Conservation (phyloP, 2,797 vertebrate species). For the Scomberomorus guttatus region DNA sequence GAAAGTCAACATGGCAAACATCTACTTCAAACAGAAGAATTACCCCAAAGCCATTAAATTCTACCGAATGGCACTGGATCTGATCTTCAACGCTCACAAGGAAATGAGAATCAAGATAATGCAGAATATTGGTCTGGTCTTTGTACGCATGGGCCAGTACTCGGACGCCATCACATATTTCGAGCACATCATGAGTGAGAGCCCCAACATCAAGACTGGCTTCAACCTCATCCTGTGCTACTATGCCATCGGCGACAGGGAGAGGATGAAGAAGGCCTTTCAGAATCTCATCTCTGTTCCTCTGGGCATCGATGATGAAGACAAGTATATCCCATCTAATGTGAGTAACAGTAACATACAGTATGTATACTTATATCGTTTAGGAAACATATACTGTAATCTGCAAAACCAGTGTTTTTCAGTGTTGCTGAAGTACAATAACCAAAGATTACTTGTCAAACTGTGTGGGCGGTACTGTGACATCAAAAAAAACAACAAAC, state of each 20-base stretch:
- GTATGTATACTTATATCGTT: neutral
- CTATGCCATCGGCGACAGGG: conserved; percentile 92
- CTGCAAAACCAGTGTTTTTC: neutral
- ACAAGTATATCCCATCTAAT: conserved; percentile 92
- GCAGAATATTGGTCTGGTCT: conserved; percentile 96
- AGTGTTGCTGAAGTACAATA: neutral
- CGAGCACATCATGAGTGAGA: conserved; percentile 96
- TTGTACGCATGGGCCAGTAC: conserved; percentile 94
- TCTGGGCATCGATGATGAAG: conserved; percentile 92
- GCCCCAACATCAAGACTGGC: conserved; percentile 93
- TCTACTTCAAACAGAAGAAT: conserved; percentile 96
- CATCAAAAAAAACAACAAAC: no score
- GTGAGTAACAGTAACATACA: conserved; percentile 82
- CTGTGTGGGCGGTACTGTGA: neutral
- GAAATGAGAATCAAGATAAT: conserved; percentile 98
- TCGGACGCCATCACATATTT: conserved; percentile 93
- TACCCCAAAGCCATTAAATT: conserved; percentile 97
- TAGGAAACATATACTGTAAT: neutral
- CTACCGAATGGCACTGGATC: conserved; percentile 98
- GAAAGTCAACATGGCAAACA: conserved; percentile 98
- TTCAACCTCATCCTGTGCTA: conserved; percentile 96
- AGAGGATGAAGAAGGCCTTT: conserved; percentile 97
- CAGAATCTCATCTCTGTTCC: conserved; percentile 94
- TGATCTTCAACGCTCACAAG: conserved; percentile 93
- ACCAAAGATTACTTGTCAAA: neutral